Evolutionary conservation across 1,140 invertebrate genomes (phyloP).

Genomic region (Drosophila novamexicana): DNA sequence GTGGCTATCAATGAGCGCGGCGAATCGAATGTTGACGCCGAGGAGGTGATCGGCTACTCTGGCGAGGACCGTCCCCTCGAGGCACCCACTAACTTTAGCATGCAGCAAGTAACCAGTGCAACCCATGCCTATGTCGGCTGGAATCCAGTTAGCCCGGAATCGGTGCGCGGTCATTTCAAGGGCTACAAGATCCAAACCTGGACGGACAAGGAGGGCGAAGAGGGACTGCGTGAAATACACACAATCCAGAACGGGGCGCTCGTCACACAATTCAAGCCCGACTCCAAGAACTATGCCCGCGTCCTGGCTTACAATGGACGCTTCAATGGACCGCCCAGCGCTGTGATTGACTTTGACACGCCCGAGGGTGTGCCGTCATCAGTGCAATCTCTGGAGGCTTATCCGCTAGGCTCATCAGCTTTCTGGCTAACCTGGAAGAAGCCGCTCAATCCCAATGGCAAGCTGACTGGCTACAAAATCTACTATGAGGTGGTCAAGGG

Average conservation of each 20-base stretch:
- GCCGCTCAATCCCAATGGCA: constrained; percentile 96
- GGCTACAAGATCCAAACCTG: constrained; percentile 98
- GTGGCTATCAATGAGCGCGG: constrained; percentile 96
- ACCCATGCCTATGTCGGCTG: constrained; percentile 93
- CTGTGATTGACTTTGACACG: constrained; percentile 93
- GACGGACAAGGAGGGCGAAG: constrained; percentile 92
- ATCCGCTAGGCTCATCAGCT: constrained; percentile 94
- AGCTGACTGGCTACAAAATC: constrained; percentile 96
- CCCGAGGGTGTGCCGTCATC: constrained; percentile 97
- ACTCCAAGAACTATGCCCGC: constrained; percentile 94
- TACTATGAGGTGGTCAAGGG: constrained; percentile 93
- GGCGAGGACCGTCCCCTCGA: constrained; percentile 95
- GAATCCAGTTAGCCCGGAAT: constrained; percentile 91
- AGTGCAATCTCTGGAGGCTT: constrained; percentile 92
- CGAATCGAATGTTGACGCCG: constrained; percentile 92
- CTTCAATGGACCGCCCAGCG: constrained; percentile 95
- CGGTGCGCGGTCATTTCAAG: constrained; percentile 95
- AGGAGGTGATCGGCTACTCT: constrained; percentile 95
- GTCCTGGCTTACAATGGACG: constrained; percentile 96
- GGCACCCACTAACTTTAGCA: constrained; percentile 93
- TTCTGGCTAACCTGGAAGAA: constrained; percentile 96
- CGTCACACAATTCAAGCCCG: constrained; percentile 95
- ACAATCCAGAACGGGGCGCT: constrained; percentile 89
- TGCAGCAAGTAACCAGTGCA: constrained; percentile 89
- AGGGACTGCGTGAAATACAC: constrained; percentile 91